Conservation (phyloP, 2,888 invertebrate species). For the Lysandra coridon region DNA sequence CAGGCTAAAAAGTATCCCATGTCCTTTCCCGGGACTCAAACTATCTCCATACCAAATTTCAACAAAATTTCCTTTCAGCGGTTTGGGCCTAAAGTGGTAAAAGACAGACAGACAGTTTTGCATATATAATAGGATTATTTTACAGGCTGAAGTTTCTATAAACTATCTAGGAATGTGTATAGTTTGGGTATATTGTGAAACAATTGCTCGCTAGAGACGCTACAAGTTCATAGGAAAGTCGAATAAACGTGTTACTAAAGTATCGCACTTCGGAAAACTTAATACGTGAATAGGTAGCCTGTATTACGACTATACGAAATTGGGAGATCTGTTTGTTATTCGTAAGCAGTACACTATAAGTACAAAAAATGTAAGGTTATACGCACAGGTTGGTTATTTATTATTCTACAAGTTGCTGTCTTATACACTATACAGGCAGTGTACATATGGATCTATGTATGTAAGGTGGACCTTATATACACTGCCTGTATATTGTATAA, state of each 20-base stretch:
- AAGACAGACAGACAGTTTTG: no score
- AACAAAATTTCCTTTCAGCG: no score
- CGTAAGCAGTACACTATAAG: not conserved
- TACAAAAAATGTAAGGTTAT: not conserved
- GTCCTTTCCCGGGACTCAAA: no score
- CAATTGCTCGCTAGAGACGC: slow-evolving; percentile 12
- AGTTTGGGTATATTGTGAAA: not conserved
- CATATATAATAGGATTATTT: not conserved
- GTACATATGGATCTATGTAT: no score
- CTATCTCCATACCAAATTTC: no score
- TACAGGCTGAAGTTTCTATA: not conserved
- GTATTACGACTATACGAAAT: not conserved
- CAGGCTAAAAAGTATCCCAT: no score
- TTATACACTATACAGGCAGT: no score
- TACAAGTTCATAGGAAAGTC: slow-evolving; percentile 3
- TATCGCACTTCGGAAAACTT: slow-evolving; percentile 14
- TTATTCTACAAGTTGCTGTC: no score
- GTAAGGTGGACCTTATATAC: no score
- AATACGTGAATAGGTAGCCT: not conserved
- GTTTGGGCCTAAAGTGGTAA: no score
- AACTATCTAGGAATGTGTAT: not conserved
- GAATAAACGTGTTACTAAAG: slow-evolving; percentile 19
- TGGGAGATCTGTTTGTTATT: not conserved
- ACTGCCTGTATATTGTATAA: no score
- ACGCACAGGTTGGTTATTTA: no score